Evolutionary conservation across 1,140 invertebrate genomes (phyloP), one percentile per base, ranked within the genome.

Genomic region (Dendroctonus ponderosae): DNA sequence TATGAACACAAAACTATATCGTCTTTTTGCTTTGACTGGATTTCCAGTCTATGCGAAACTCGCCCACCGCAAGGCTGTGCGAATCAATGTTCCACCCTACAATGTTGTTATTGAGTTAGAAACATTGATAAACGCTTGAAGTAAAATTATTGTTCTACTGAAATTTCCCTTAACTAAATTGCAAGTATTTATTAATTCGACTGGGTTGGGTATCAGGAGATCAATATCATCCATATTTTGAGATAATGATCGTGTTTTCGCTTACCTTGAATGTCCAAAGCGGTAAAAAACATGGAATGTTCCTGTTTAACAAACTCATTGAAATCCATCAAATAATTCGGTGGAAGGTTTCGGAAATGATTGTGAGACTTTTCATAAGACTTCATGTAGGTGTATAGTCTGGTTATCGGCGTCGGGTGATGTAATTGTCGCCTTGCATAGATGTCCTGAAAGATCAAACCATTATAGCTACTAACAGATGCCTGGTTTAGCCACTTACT

Each of bases 51-150:
- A 61, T 63, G 58, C 71, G 67, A 78, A 80, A 85, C 68, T 83
- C 78, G 51, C 82, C 82, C 3, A 84, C 74, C 53, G 79, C 69
- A 38, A 86, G 68, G 41, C 83, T 73, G 76, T 85, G 84, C 6
- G 75, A 75, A 67, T 77, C 75, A 15, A 77, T 79, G 39, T 75
- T 72, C 85, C 85, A 86, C 41, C 79, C 85, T 85, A 64, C 42
- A 80, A 80, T 39, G 26, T 39, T 39, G 26, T 39, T 37, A 56
- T 2, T 26, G 26, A 26, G 26, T 2, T 26, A 26, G 1, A 26
- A 26, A 26, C 26, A 26, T 26, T 26, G 26, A 1, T 2, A 26
- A 40, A 11, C 14, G 37, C 9, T 56, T 56, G 6, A 56, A 56
- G 6, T 2, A 39, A 39, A 56, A 56, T 3, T 39, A 38, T 56